These are phyloP conservation scores for Noctua janthe DNA, from an alignment of 2,888 invertebrate species.

Conservation along the genomic window DNA sequence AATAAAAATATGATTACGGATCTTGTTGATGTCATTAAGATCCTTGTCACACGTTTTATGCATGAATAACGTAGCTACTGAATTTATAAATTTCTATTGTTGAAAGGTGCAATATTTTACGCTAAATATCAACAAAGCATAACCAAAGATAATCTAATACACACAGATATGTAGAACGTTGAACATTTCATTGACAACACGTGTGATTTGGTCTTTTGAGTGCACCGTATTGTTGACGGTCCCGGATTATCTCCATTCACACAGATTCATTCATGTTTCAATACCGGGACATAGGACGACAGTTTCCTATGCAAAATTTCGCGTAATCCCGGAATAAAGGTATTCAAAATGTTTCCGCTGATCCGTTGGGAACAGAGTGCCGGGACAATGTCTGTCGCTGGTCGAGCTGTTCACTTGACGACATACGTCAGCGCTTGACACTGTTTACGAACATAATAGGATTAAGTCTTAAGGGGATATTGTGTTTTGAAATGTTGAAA, in stretches of 20 bases:
- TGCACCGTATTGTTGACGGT: constrained; percentile 79
- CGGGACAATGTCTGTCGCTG: constrained; percentile 75
- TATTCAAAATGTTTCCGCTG: constrained; percentile 85
- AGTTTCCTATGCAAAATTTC: constrained; percentile 89
- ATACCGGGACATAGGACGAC: constrained; percentile 84
- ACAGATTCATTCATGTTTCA: constrained; percentile 76
- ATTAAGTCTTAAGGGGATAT: constrained; percentile 82
- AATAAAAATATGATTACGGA: not conserved
- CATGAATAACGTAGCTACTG: not conserved
- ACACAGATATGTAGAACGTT: constrained; percentile 79
- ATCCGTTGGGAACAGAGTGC: constrained; percentile 68
- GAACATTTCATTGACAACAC: constrained; percentile 84
- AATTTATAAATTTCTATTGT: constrained; percentile 29
- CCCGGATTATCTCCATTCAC: constrained; percentile 81
- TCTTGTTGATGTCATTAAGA: constrained; percentile 1
- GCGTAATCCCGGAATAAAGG: constrained; percentile 89
- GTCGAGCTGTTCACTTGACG: constrained; percentile 86
- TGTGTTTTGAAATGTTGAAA: constrained; percentile 80
- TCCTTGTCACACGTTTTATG: not conserved
- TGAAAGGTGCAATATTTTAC: constrained; percentile 61
- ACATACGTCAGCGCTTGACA: constrained; percentile 80
- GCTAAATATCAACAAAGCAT: constrained; percentile 59
- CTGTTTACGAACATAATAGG: constrained; percentile 87
- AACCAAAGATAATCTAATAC: constrained; percentile 80
- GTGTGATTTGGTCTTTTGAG: constrained; percentile 84